Conservation (phyloP, 2,113 vertebrate species). For the Poeciliopsis retropinna region DNA sequence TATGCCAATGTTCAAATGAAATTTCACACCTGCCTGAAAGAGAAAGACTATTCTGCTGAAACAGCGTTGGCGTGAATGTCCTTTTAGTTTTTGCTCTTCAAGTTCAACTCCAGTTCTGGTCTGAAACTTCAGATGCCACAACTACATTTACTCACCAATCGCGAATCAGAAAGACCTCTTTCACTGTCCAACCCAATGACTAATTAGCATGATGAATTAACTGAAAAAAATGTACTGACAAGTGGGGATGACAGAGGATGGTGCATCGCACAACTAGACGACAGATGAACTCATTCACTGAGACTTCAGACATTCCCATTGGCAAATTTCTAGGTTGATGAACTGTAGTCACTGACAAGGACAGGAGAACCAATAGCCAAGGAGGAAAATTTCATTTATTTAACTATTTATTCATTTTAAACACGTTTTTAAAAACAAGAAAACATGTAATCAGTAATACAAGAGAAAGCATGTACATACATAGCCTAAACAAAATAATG, state of each 20-base stretch:
- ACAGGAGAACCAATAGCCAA: constrained; percentile 6
- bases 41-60: not conserved
- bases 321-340: not conserved
- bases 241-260: not conserved
- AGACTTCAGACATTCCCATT: not conserved
- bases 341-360: not conserved
- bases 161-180: too few species aligned
- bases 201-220: not conserved
- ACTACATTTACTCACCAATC: not conserved
- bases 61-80: not conserved
- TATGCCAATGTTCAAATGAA: not conserved
- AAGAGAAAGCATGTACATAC: too few species aligned
- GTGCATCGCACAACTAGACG: not conserved
- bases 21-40: not conserved
- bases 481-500: too few species aligned
- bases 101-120: not conserved
- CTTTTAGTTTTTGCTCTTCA: too few species aligned
- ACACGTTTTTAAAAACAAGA: too few species aligned
- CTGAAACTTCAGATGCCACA: not conserved
- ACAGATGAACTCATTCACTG: not conserved
- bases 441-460: too few species aligned
- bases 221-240: not conserved
- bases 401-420: too few species aligned
- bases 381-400: constrained; percentile 11
- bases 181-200: not conserved